Base-by-base conservation (phyloP, 1,140 invertebrate genomes). In the Uloborus diversus region DNA sequence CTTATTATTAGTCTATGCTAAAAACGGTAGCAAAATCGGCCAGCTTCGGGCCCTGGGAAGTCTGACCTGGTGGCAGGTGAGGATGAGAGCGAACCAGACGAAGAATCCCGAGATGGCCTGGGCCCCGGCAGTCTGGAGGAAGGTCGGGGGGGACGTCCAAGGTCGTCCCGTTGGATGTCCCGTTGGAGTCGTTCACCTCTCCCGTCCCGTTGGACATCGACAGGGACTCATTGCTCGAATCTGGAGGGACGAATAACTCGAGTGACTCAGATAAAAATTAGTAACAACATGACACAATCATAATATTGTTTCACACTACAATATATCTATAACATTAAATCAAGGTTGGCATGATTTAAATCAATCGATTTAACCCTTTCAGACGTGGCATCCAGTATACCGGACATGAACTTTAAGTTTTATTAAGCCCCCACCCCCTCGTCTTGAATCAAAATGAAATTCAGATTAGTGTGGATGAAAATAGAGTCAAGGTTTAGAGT, bases 51-150 rank as follows among this genome's bases (percentile, higher is more conserved):
- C n/a, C n/a, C n/a, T n/a, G n/a, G n/a, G n/a, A n/a, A n/a, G n/a
- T n/a, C n/a, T n/a, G 87, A 97, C 96, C 92, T 99, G 97, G 91
- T 99, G 96, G 88, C 96, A 97, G 83, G 97, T 99, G 82, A 99
- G 92, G 85, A 99, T 93, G 35, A 99, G 89, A 3, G 98, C 96
- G 49, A 93, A 91, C 92, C 94, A 97, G 14, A 99, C 96, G 88
- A 97, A 99, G 64, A 93, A 91, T 66, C 97, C 97, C n/a, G 97
- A 95, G 79, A 99, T 94, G 62, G 93, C 93, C 88, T 99, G 96
- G 2, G 95, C 96, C 20, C 93, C 90, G 83, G 93, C 92, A 14
- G 96, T 97, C 87, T 98, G 96, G 59, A 99, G 90, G 87, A 99
- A 99, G 14, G 75, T 49, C 23, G 81, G 82, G 32, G 35, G 79